Conservation (phyloP, 2,113 vertebrate genomes). For the Carassius carassius region DNA sequence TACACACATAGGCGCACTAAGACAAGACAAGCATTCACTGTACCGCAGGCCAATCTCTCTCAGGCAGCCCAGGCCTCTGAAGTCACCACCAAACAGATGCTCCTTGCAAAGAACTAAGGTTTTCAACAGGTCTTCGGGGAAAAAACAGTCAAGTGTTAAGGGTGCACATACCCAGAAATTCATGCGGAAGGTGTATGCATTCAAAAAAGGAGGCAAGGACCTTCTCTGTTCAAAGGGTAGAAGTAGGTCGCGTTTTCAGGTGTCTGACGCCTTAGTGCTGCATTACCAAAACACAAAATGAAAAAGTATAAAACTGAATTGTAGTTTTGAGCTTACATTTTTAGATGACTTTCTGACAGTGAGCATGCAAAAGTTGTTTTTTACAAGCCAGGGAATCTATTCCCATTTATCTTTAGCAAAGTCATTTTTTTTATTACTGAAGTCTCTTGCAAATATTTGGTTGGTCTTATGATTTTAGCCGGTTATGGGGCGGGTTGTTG, state of each 20-base stretch:
- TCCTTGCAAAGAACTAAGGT: neutral
- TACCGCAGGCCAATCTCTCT: slow-evolving; percentile 37
- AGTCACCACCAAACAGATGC: slow-evolving; percentile 41
- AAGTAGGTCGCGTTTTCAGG: slow-evolving; percentile 57
- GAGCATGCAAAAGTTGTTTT: neutral
- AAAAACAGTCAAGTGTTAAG: slow-evolving; percentile 12
- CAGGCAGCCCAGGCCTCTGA: slow-evolving; percentile 16
- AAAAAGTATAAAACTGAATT: slow-evolving; percentile 6
- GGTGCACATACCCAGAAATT: slow-evolving; percentile 27
- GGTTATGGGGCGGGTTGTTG: no score
- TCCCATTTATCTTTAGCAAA: neutral
- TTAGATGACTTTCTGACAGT: neutral
- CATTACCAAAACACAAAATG: slow-evolving; percentile 7
- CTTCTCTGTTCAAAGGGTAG: slow-evolving; percentile 24
- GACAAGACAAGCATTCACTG: slow-evolving; percentile 6
- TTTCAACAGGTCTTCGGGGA: slow-evolving; percentile 41
- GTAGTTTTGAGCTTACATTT: slow-evolving; percentile 12
- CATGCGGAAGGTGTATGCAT: slow-evolving; percentile 14
- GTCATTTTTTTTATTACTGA: no score
- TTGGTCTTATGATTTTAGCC: no score
- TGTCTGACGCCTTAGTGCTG: slow-evolving; percentile 16
- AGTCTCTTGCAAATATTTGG: no score
- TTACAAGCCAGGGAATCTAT: neutral
- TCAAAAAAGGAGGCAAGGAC: neutral
- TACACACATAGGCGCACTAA: slow-evolving; percentile 20